Conservation (phyloP, 1,140 invertebrate species). For the Sminthurides bifidus region DNA sequence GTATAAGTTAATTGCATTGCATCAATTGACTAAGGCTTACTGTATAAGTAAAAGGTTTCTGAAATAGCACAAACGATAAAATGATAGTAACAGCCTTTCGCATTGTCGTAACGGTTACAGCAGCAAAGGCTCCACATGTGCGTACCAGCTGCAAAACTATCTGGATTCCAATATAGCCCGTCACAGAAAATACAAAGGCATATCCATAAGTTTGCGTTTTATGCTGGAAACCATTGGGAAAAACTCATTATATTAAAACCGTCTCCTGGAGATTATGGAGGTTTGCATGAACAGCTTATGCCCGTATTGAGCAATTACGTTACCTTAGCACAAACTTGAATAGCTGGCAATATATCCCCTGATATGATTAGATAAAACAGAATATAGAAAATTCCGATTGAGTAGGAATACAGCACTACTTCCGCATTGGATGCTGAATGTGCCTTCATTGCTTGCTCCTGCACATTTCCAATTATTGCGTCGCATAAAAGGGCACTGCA, state of each 20-base stretch:
- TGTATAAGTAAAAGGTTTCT: constrained; percentile 87
- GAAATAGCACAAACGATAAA: constrained; percentile 83
- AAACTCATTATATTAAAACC: constrained; percentile 8
- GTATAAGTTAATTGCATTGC: neutral
- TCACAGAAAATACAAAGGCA: constrained; percentile 69
- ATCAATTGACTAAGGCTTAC: constrained; percentile 47
- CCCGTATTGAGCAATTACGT: no score
- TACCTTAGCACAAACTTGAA: constrained; percentile 66
- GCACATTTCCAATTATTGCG: constrained; percentile 88
- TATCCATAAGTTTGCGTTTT: constrained; percentile 69
- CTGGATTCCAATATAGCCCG: constrained; percentile 84
- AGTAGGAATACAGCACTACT: constrained; percentile 87
- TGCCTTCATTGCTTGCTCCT: constrained; percentile 85
- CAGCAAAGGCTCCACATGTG: constrained; percentile 74
- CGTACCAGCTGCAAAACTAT: constrained; percentile 78
- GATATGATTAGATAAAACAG: constrained; percentile 58
- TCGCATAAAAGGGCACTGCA: constrained; percentile 71
- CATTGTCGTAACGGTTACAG: constrained; percentile 77
- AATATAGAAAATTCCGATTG: constrained; percentile 74
- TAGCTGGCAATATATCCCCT: constrained; percentile 62
- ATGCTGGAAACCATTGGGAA: constrained; percentile 46
- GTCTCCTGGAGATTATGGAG: no score
- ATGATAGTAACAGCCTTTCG: constrained; percentile 85
- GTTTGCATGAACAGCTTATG: no score
- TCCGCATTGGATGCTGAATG: constrained; percentile 72